Base-by-base conservation (phyloP, 2,888 invertebrate genomes). In the Eilema depressum region DNA sequence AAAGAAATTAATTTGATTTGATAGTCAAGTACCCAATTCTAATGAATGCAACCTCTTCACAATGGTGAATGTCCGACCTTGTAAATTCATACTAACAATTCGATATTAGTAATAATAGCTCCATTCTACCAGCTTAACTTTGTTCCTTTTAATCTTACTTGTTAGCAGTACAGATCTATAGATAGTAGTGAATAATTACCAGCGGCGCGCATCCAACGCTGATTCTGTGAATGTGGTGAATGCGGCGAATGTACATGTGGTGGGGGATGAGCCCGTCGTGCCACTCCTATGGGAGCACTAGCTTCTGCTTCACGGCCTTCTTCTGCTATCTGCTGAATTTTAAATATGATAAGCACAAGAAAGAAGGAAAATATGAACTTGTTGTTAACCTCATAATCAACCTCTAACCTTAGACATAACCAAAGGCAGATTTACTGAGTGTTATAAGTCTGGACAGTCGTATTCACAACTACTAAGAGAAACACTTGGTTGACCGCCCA, bases 241-340 rank as follows among this genome's bases (percentile, higher is more conserved):
- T 83, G 85, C 30, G 85, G 86, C 8, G 84, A 74, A 78, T 92
- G 83, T 79, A 75, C 93, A 78, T 80, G 84, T 69, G 76, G 83
- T 59, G 75, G 78, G 59, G 75, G 73, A 66, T 78, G 87, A 26
- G 57, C 25, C 17, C 86, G 78, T 88, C 83, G 82, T 81, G 82
- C 74, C 26, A 82, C 77, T 2, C 74, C 86, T 37, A 87, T 68
- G 71, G 92, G 89, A 75, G 92, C 93, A 76, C 96, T 96, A 2
- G 98, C 98, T 90, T 98, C 98, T 2, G 98, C 98, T 92, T 98
- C 98, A 66, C 98, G 96, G 4, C 97, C 98, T 86, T 98, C 98
- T 88, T 98, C 97, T 14, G 91, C 87, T 69, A 92, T 85, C 91
- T 93, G 85, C 65, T 76, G 33, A 37, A 25, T 10, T 10, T 56